These are phyloP conservation scores for Drosophila azteca DNA, from an alignment of 1,140 invertebrate genomes.

Conservation along the genomic window DNA sequence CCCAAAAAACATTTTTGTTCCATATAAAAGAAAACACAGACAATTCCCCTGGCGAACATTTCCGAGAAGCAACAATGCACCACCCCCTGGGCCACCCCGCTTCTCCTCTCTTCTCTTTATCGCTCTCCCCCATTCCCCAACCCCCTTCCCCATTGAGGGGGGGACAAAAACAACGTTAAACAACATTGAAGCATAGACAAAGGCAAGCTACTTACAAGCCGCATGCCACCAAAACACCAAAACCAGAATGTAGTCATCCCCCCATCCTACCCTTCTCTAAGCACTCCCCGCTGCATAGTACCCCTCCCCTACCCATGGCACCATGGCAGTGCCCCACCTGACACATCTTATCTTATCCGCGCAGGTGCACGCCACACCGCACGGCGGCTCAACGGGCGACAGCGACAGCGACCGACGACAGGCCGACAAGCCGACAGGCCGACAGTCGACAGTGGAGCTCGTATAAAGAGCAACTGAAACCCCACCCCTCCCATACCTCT, in stretches of 20 bases:
- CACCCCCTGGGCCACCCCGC: slow-evolving; percentile 5
- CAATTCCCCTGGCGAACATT: slow-evolving; percentile 76
- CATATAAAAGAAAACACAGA: slow-evolving; percentile 34
- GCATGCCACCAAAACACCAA: slow-evolving; percentile 51
- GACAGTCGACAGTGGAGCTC: slow-evolving; percentile 41
- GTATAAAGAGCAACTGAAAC: slow-evolving; percentile 33
- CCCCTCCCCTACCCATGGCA: slow-evolving; percentile 2
- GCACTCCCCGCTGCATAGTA: slow-evolving; percentile 1
- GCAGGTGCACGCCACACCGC: slow-evolving; percentile 74
- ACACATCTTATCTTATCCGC: slow-evolving; percentile 75
- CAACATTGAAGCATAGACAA: slow-evolving; percentile 68
- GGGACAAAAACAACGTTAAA: slow-evolving; percentile 69
- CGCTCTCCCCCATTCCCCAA: slow-evolving; percentile 28
- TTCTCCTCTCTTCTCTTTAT: too few relatives aligned
- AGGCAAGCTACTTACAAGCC: slow-evolving; percentile 78
- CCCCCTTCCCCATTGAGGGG: too few relatives aligned
- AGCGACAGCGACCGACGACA: slow-evolving; percentile 20
- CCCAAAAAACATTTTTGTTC: slow-evolving; percentile 36
- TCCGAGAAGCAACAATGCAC: slow-evolving; percentile 63
- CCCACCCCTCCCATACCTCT: neutral
- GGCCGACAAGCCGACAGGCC: neutral
- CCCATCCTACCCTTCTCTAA: slow-evolving; percentile 1
- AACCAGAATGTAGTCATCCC: slow-evolving; percentile 36
- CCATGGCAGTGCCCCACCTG: slow-evolving; percentile 13
- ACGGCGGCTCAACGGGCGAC: slow-evolving; percentile 60